Base-by-base conservation (phyloP, 2,797 vertebrate species). In the Arnoldichthys spilopterus region DNA sequence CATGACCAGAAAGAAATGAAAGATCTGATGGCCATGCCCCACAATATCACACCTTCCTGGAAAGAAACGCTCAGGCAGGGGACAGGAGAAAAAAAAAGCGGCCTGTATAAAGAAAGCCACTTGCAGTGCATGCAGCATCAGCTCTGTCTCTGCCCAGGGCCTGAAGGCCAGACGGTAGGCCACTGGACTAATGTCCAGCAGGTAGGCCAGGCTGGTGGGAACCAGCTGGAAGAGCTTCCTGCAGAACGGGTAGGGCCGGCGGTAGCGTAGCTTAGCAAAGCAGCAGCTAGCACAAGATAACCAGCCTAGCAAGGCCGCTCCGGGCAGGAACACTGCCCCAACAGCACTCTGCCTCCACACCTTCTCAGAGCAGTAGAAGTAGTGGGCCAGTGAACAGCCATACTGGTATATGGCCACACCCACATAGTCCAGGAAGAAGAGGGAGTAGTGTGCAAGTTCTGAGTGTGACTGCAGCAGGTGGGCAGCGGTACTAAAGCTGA, bases 381-480 rank as follows among this genome's bases (percentile, higher is more conserved):
- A 98, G 84, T 97, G 95, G 18, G 93, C 95, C 74, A 98, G 69
- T 1, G 96, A 94, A 0, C 95, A 96, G 49, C 96, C 97, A 0
- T 97, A 98, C 83, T 98, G 97, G 86, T 98, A 96, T 20, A 93
- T 88, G 22, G 95, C 94, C 40, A 98, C 95, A 0, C 97, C 97
- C 0, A 97, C 93, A 0, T 99, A 98, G 91, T 99, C 97, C 89
- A 96, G 71, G 0, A 97, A 98, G 88, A 98, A 98, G 85, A 97
- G 90, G 2, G 93, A 95, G 82, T 97, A 97, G 88, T 99, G 97
- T 0, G 94, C 92, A 0, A 93, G 88, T 88, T 97, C 94, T 0
- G 96, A 97, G 78, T 93, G 96, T 58, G 97, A 98, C 86, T 98
- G 97, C 54, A 98, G 87, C 7, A 98, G 93, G 84, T 98, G 97